A percentile compares a stretch with the other conserved stretches of the same genome.
Evolutionary conservation across 1,140 invertebrate species (phyloP).

Genomic region (Pantala flavescens): DNA sequence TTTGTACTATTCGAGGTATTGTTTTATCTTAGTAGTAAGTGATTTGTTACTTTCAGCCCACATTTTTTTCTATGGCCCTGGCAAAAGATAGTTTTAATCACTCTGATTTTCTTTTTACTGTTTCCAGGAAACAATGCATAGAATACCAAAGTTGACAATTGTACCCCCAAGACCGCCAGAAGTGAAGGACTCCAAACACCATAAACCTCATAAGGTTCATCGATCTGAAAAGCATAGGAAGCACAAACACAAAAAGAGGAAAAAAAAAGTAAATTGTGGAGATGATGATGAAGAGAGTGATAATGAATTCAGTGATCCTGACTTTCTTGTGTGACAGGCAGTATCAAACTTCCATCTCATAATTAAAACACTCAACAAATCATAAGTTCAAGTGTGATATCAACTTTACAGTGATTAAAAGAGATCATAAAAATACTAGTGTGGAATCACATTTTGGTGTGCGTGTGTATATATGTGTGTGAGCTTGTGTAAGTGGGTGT

Average conservation of each 20-base stretch:
- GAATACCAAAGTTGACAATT: conserved; percentile 41
- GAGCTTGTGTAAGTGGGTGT: neutral
- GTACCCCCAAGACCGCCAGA: conserved; percentile 37
- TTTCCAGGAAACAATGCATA: conserved; percentile 28
- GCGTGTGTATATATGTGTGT: conserved; percentile 12
- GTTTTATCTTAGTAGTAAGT: too few species aligned
- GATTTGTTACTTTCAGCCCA: too few species aligned
- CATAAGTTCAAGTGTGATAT: neutral
- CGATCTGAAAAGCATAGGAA: conserved; percentile 48
- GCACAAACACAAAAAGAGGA: conserved; percentile 57
- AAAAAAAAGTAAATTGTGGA: conserved; percentile 39
- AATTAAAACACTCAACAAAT: neutral
- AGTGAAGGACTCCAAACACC: conserved; percentile 39
- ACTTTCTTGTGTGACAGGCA: conserved; percentile 43
- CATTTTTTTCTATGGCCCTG: too few species aligned
- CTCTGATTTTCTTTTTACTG: neutral
- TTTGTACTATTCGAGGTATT: too few species aligned
- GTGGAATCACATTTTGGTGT: neutral
- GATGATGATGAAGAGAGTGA: conserved; percentile 52
- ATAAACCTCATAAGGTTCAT: conserved; percentile 43
- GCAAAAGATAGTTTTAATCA: too few species aligned
- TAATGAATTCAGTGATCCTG: conserved; percentile 58
- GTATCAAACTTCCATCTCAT: neutral
- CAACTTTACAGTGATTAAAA: neutral
- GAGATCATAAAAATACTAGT: neutral